Evolutionary conservation across 2,888 invertebrate species (phyloP), one percentile per base, ranked within the genome.

Genomic region (Eutolmus rufibarbis): DNA sequence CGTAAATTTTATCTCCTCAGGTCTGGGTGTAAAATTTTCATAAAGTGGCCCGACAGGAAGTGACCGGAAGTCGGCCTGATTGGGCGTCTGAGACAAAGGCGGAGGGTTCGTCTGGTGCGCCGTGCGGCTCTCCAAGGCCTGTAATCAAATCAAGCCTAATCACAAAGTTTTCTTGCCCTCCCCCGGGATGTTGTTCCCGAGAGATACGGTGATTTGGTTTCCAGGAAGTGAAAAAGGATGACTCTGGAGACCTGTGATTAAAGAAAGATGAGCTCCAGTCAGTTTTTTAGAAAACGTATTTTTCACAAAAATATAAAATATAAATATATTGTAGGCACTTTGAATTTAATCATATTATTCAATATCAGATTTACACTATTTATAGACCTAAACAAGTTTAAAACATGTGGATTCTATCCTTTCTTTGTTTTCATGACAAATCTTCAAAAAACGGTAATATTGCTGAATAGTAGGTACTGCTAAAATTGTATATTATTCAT

Each of bases 111-210:
- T 79, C 23, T 8, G 46, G 40, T 43, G 79, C 19, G 84, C 14
- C 19, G n/a, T 66, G 57, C 66, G 66, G 28, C 37, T 19, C 40
- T 19, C 74, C 2, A 37, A 74, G n/a, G 37, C 19, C 84, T 84
- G 74, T 84, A 84, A 84, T 84, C 84, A 84, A 66, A 84, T 84
- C 66, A 84, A 23, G 37, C 23, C 40, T 84, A 84, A 84, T 84
- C 84, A 84, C 23, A 84, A 66, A 40, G 84, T 84, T 84, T 74
- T 66, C 84, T 40, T 74, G 23, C 66, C 8, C 23, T 23, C 28
- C 66, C 1, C 23, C 28, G 19, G 28, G 66, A 66, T 14, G 3
- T 19, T 66, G 23, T 23, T 66, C 23, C 23, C 66, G 12, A 2
- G 28, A 28, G 66, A 66, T 66, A 9, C 28, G 23, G 66, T 19